These are phyloP conservation scores for Gallinago undulata DNA, from an alignment of 2,113 vertebrate genomes.

Conservation along the genomic window DNA sequence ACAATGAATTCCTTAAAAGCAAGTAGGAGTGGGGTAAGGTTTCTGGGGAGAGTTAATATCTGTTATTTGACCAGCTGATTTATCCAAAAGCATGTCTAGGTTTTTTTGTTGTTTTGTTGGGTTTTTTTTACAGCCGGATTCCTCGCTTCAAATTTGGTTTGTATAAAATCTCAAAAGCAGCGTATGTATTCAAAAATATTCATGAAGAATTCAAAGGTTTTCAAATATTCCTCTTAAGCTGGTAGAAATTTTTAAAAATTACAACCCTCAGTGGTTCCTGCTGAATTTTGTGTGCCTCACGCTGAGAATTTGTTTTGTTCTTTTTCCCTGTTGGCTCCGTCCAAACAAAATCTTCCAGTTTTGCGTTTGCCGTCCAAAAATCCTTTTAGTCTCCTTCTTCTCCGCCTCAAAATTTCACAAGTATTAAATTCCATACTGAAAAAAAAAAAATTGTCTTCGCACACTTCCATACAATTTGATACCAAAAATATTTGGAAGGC, in stretches of 20 bases:
- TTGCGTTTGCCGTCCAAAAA: not conserved
- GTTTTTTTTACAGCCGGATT: not conserved
- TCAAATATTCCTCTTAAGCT: not conserved
- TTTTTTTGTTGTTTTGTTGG: not conserved
- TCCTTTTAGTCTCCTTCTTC: not conserved
- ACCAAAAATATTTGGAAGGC: not conserved
- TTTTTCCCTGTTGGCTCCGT: not conserved
- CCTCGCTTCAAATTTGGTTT: not conserved
- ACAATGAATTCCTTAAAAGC: conserved; percentile 31
- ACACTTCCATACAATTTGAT: not conserved
- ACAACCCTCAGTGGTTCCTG: not conserved
- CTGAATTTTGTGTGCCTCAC: not conserved
- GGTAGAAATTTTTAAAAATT: not conserved
- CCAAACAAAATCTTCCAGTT: conserved; percentile 3
- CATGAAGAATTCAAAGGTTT: not conserved
- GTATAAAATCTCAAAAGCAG: not conserved
- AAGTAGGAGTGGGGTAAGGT: not conserved
- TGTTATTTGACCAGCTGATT: conserved; percentile 23
- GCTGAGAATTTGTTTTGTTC: not conserved
- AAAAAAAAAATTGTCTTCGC: conserved; percentile 11
- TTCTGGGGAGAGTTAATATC: conserved; percentile 8
- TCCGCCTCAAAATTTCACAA: not conserved
- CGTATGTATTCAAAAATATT: not conserved
- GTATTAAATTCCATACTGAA: not conserved
- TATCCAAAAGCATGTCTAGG: not conserved